These are phyloP conservation scores for Coptotermes formosanus DNA, from an alignment of 1,140 invertebrate species.

Conservation along the genomic window DNA sequence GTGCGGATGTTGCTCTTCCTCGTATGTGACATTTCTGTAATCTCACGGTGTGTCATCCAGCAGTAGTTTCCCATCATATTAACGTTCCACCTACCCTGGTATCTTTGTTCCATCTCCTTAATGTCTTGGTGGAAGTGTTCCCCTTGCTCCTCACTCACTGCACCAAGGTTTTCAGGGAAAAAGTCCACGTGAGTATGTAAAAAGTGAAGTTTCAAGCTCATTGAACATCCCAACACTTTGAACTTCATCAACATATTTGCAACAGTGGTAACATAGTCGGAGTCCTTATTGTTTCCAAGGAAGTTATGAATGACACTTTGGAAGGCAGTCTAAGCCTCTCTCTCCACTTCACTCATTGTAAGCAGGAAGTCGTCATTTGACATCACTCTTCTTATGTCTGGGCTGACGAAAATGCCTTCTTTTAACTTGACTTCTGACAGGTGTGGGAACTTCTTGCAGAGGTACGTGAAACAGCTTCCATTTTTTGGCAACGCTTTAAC, in stretches of 20 bases:
- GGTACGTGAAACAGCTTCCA: conserved; percentile 41
- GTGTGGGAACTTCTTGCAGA: conserved; percentile 42
- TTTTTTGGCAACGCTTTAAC: conserved; percentile 42
- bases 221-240: conserved; percentile 43
- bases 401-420: too few species aligned
- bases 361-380: too few species aligned
- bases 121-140: conserved; percentile 49
- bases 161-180: too few species aligned
- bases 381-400: conserved; percentile 43
- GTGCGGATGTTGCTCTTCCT: conserved; percentile 21
- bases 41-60: conserved; percentile 35
- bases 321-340: conserved; percentile 36
- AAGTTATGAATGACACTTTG: conserved; percentile 19
- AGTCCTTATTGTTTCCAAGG: neutral
- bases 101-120: conserved; percentile 41
- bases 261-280: neutral
- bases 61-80: conserved; percentile 45
- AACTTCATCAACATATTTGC: conserved; percentile 33
- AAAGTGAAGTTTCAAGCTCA: conserved; percentile 46
- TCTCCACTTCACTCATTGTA: conserved; percentile 36
- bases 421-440: conserved; percentile 43
- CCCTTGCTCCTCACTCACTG: too few species aligned
- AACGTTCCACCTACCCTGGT: conserved; percentile 42
- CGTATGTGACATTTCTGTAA: neutral
- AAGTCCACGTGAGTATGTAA: conserved; percentile 23